phyloP scores from a whole-genome alignment of 1,140 invertebrate genomes.

The Cardiocondyla obscurior region DNA sequence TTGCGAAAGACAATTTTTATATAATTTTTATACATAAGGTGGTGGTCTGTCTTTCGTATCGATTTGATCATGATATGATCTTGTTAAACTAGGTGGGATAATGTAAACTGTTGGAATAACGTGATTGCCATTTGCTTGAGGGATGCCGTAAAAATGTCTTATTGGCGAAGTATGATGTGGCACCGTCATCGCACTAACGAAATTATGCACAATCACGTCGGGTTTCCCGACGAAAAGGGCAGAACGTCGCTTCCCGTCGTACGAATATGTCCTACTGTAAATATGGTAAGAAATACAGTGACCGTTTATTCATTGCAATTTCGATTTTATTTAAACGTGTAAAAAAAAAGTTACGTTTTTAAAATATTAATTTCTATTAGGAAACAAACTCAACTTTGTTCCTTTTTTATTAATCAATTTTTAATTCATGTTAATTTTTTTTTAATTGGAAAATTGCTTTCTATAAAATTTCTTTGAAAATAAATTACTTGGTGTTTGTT shows the following conservation, averaged over 20 bases:
- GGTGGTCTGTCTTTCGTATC: background rate
- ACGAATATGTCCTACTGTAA: conserved; percentile 75
- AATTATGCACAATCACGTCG: conserved; percentile 68
- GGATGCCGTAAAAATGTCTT: conserved; percentile 72
- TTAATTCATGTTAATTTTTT: background rate
- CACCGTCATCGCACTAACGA: conserved; percentile 65
- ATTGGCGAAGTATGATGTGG: conserved; percentile 70
- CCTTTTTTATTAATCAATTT: no score
- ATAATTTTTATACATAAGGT: no score
- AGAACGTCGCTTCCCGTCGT: conserved; percentile 58
- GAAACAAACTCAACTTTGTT: background rate
- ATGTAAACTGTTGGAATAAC: background rate
- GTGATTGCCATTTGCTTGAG: background rate
- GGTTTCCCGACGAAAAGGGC: conserved; percentile 61
- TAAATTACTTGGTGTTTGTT: background rate
- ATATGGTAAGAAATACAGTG: conserved; percentile 72
- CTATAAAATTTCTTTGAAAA: background rate
- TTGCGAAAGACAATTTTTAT: background rate
- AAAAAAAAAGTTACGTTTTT: background rate
- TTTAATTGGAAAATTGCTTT: background rate
- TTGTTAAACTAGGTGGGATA: background rate
- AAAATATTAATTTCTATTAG: background rate
- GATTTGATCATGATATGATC: background rate
- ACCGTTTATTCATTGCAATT: background rate
- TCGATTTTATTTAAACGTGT: background rate